Evolutionary conservation across 2,113 vertebrate species (phyloP), one percentile per base, ranked within the genome.

Genomic region (Callopanchax toddi): DNA sequence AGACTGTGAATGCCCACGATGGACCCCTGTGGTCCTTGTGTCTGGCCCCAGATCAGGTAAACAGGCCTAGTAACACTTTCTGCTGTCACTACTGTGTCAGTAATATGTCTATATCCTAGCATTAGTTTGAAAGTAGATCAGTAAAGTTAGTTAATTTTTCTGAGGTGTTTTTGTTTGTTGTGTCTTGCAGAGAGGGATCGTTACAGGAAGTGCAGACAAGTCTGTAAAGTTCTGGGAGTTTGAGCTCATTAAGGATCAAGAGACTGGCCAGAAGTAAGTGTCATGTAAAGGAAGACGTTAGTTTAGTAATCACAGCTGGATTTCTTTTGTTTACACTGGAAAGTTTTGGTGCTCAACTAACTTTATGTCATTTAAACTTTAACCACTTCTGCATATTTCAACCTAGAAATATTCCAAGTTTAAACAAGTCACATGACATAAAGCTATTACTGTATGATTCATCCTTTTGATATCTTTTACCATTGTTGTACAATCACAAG

Each of bases 191-290:
- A 93, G 89, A 54, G 96, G 97, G 43, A 94, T 99, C 81, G 89
- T 95, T 73, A 95, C 96, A 5, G 97, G 97, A 53, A 92, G 96
- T 58, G 96, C 96, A 43, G 97, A 99, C 89, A 98, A 99, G 85
- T 91, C 90, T 0, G 95, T 96, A 78, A 98, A 95, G 75, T 98
- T 99, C 88, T 99, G 97, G 97, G 97, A 98, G 46, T 99, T 99
- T 91, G 96, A 99, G 75, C 91, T 99, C 69, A 91, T 97, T 55
- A 98, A 95, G 71, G 95, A 96, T 67, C 59, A 93, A 51, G 88
- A 60, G 15, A 91, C 83, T 0, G 46, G 62, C n/a, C 94, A 94
- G 49, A 98, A 96, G 97, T 98, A 64, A 82, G 91, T 72, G 1
- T 3, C 26, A 1, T 6, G n/a, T n/a, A n/a, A n/a, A n/a, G n/a